A percentile compares a stretch with the other conserved stretches of the same genome.
These are phyloP conservation scores for Megalonaias nervosa DNA, from an alignment of 1,140 invertebrate species.

Conservation along the genomic window DNA sequence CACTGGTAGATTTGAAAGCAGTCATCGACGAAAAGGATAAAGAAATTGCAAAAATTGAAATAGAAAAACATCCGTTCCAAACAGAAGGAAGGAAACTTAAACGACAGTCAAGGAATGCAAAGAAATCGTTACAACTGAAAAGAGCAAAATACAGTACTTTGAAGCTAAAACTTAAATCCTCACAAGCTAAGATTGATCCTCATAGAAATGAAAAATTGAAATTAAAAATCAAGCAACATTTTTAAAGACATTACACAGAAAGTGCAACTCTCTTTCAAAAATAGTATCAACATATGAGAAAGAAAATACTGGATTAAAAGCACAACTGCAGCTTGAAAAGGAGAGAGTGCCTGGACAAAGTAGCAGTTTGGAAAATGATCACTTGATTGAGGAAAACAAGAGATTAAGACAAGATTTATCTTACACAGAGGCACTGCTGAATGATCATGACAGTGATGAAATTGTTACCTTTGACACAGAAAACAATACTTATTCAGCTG, in stretches of 20 bases:
- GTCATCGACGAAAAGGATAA: no score
- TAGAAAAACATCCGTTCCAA: constrained; percentile 11
- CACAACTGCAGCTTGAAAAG: neutral
- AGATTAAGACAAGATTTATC: constrained; percentile 13
- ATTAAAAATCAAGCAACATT: constrained; percentile 6
- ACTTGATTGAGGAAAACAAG: constrained; percentile 1
- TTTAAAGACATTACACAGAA: constrained; percentile 12
- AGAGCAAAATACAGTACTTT: constrained; percentile 19
- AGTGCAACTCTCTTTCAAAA: no score
- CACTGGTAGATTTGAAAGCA: no score
- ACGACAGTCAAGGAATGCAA: constrained; percentile 6
- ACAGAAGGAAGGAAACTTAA: constrained; percentile 18
- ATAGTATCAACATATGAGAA: neutral
- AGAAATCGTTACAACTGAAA: constrained; percentile 16
- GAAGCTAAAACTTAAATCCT: constrained; percentile 4
- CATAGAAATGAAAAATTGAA: constrained; percentile 12
- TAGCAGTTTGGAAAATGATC: neutral
- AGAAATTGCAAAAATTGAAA: no score
- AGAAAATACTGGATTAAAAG: constrained; percentile 15
- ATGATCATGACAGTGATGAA: constrained; percentile 2
- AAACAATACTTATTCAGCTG: constrained; percentile 8
- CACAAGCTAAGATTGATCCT: neutral
- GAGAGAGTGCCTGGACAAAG: neutral
- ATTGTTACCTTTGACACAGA: constrained; percentile 13
- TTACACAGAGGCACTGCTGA: constrained; percentile 6